Conservation (phyloP, 2,888 invertebrate species). For the Oxyscelio sp. region DNA sequence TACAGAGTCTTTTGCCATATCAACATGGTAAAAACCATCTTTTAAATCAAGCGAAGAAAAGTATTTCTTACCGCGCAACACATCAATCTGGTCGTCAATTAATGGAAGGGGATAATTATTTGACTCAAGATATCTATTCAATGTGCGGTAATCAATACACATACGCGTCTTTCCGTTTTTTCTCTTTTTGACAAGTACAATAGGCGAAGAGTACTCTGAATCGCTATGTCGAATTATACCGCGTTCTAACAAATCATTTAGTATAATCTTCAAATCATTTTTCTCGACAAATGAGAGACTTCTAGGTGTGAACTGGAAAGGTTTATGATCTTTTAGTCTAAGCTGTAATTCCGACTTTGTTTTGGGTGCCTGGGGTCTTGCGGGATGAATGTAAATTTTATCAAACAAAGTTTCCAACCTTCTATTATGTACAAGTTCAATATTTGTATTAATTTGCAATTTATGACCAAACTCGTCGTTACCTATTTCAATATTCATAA, state of each 20-base stretch:
- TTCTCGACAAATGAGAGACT: not conserved
- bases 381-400: not conserved
- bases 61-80: constrained; percentile 43
- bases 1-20: constrained; percentile 46
- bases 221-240: not conserved
- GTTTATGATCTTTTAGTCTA: not conserved
- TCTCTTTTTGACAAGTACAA: not conserved
- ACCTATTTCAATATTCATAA: not conserved
- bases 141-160: not conserved
- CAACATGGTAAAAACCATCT: constrained; percentile 55
- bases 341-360: not conserved
- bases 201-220: not conserved
- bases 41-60: constrained; percentile 50
- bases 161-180: not conserved
- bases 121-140: not conserved
- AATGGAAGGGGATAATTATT: not conserved
- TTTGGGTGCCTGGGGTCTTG: not conserved
- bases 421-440: not conserved
- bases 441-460: not conserved
- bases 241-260: not conserved
- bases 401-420: not conserved
- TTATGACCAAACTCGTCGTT: not conserved
- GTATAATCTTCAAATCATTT: not conserved
- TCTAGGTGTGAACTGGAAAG: not conserved
- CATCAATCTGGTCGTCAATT: constrained; percentile 62